Evolutionary conservation across 2,113 vertebrate genomes (phyloP), one percentile per base, ranked within the genome.

Genomic region (Todiramphus saurophagus): DNA sequence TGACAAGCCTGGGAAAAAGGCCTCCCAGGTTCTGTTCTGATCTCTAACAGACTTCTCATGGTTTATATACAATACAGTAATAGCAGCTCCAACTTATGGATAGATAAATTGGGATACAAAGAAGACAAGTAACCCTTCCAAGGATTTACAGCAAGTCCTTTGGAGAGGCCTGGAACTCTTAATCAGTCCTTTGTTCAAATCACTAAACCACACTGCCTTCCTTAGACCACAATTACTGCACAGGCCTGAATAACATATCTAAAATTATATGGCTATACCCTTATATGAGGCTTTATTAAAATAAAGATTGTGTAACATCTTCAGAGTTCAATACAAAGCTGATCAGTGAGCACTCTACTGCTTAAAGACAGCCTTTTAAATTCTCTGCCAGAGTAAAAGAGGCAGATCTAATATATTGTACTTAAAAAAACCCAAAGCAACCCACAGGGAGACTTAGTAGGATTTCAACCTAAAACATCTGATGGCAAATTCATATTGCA

Each of bases 1-100:
- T 19, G 78, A 96, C 85, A 64, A 92, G 83, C 73, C 67, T 97
- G 90, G 87, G 89, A 97, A 95, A 83, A 94, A 91, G 94, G 95
- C 95, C 94, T 95, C 96, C 95, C 93, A 93, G 95, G 84, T 94
- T 94, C 85, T 90, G 84, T 89, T 84, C 89, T 96, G 62, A 93
- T 87, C 66, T 96, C 85, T 87, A 83, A 91, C 82, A 96, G 95
- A 94, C 78, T 94, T 95, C 87, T 93, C 80, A 50, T 91, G 92
- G 87, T 60, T 96, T 96, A 95, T 66, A 96, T 56, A 70, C 63
- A 92, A 91, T 69, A 79, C 77, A 85, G 82, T 95, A 95, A 93
- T 70, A 93, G 70, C 87, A 89, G 87, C 69, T 94, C 74, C 74
- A 92, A 63, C 89, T 94, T 94, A 94, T 58, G 68, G 94, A 94